Evolutionary conservation across 2,113 vertebrate genomes (phyloP).

Genomic region (Chlorodrepanis virens): DNA sequence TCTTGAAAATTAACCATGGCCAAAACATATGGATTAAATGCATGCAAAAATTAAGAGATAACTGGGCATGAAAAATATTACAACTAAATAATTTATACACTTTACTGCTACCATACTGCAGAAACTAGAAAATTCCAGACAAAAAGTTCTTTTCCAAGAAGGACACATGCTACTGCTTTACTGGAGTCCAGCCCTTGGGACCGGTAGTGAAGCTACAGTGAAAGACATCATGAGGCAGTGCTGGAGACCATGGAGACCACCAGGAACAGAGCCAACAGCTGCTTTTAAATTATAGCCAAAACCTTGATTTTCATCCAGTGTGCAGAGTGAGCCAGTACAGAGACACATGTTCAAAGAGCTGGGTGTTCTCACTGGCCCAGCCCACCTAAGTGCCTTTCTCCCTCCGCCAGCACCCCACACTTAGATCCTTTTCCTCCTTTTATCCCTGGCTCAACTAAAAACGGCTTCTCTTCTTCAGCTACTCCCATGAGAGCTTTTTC

Average conservation of each 20-base stretch:
- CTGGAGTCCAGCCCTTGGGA: not conserved
- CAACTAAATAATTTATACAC: not conserved
- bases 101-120: not conserved
- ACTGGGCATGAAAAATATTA: not conserved
- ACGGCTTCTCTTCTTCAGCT: not conserved
- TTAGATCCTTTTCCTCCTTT: not conserved
- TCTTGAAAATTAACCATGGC: not conserved
- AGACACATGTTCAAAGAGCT: not conserved
- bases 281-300: slow-evolving; percentile 2
- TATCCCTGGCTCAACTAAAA: not conserved
- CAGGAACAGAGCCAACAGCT: not conserved
- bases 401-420: not conserved
- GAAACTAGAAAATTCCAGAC: not conserved
- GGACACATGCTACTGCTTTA: not conserved
- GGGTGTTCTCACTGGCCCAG: not conserved
- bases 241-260: not conserved
- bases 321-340: not conserved
- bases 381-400: not conserved
- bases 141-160: not conserved
- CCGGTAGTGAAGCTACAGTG: not conserved
- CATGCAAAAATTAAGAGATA: not conserved
- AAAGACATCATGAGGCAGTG: not conserved
- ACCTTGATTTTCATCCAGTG: not conserved
- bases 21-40: not conserved
- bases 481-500: not conserved